Percentiles rank a stretch among this genome's conserved stretches.
Conservation (phyloP, 2,113 vertebrate genomes). For the Macaca fascicularis region DNA sequence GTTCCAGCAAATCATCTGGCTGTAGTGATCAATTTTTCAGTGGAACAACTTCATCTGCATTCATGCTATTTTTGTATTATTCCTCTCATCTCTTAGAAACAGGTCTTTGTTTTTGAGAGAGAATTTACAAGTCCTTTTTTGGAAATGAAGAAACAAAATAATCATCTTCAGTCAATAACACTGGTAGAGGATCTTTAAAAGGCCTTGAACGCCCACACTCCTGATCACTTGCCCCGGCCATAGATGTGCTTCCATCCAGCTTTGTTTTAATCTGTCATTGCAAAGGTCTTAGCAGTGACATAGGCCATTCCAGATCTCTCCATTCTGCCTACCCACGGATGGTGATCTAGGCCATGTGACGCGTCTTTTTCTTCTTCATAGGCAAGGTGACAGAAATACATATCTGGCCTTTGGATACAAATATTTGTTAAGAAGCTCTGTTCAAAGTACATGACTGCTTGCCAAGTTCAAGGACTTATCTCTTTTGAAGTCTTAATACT, state of each 20-base stretch:
- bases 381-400: not conserved
- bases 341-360: not conserved
- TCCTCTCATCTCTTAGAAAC: not conserved
- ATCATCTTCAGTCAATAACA: not conserved
- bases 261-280: not conserved
- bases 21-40: not conserved
- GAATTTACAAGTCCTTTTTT: not conserved
- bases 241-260: not conserved
- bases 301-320: not conserved
- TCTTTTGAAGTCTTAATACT: not conserved
- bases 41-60: not conserved
- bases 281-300: not conserved
- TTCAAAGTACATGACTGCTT: not conserved
- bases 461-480: not conserved
- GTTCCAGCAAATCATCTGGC: not conserved
- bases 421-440: not conserved
- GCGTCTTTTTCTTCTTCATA: not conserved
- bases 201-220: fast-evolving
- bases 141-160: not conserved
- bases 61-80: not conserved
- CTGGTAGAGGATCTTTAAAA: not conserved
- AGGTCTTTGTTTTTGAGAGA: not conserved
- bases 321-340: not conserved
- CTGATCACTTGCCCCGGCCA: not conserved
- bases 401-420: not conserved